Evolutionary conservation across 2,113 vertebrate species (phyloP), one percentile per base, ranked within the genome.

Genomic region (Tor tambroides): DNA sequence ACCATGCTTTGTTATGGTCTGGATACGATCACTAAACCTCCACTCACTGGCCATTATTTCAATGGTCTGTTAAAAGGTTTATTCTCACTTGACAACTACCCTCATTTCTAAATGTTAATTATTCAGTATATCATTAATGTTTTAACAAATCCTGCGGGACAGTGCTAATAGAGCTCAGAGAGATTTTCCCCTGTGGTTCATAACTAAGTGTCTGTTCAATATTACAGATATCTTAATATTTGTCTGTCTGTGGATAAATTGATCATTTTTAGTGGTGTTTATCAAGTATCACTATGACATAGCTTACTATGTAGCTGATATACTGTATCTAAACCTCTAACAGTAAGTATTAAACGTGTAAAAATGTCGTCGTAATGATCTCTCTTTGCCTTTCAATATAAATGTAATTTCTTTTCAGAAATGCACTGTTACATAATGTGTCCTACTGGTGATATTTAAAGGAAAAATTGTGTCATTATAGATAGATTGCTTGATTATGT

Each of bases 41-140:
- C 89, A 91, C 89, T 85, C 89, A 89, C 83, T 77, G 88, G 92
- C 91, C 88, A 90, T 93, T 87, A 85, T 91, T 92, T 93, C 91
- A 92, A 91, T 91, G 90, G 91, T 84, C 87, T 86, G 77, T 76
- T 93, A 91, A 94, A 93, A 92, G 92, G 84, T 91, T 88, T 91
- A 92, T 90, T 91, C 91, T 91, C 90, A 90, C 87, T 78, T 32
- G 26, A 67, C 54, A 8, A 19, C 75, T 28, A 5, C n/a, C 35
- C 71, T 72, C 19, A 41, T 80, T 75, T 56, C 30, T 26, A 76
- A 81, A 88, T 90, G 89, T 94, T 91, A 94, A 94, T 94, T 94
- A 94, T 94, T 95, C 89, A 94, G 90, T 80, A 35, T 89, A 35
- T 89, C 91, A 93, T 94, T 91, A 92, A 93, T 94, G 85, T 93